Evolutionary conservation across 2,888 invertebrate species (phyloP).

Genomic region (Apamea crenata): DNA sequence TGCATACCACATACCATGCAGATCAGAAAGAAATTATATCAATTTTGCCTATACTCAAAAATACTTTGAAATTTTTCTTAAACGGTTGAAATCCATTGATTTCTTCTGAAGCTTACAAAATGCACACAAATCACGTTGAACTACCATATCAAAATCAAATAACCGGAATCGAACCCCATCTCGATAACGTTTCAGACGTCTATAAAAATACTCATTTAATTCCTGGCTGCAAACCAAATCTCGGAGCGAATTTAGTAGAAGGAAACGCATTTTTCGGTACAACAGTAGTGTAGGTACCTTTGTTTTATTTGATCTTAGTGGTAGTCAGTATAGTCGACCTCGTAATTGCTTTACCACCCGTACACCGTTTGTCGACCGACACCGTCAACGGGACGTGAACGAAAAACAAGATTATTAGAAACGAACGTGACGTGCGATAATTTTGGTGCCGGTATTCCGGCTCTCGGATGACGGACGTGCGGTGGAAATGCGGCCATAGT

Average conservation of each 20-base stretch:
- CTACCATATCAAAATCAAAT: constrained; percentile 53
- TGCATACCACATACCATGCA: too few relatives aligned
- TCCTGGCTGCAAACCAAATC: constrained; percentile 57
- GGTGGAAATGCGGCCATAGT: too few relatives aligned
- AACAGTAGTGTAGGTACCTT: background rate
- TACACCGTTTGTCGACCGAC: too few relatives aligned
- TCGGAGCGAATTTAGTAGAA: constrained; percentile 12
- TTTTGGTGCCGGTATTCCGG: too few relatives aligned
- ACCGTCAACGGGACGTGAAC: too few relatives aligned
- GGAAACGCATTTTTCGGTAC: constrained; percentile 40
- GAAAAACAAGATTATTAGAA: too few relatives aligned
- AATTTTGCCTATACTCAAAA: background rate
- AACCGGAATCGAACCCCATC: constrained; percentile 30
- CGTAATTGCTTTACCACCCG: too few relatives aligned
- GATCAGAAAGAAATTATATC: too few relatives aligned
- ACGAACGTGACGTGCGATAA: too few relatives aligned
- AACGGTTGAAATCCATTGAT: background rate
- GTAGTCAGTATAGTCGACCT: background rate
- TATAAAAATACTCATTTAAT: constrained; percentile 54
- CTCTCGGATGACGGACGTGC: too few relatives aligned
- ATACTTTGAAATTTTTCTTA: background rate
- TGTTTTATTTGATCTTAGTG: constrained; percentile 16
- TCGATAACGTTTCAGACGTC: constrained; percentile 46
- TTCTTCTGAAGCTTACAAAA: constrained; percentile 4
- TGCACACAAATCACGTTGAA: constrained; percentile 27